These are phyloP conservation scores for Chinchilla lanigera DNA, from an alignment of 2,113 vertebrate genomes.

Conservation along the genomic window DNA sequence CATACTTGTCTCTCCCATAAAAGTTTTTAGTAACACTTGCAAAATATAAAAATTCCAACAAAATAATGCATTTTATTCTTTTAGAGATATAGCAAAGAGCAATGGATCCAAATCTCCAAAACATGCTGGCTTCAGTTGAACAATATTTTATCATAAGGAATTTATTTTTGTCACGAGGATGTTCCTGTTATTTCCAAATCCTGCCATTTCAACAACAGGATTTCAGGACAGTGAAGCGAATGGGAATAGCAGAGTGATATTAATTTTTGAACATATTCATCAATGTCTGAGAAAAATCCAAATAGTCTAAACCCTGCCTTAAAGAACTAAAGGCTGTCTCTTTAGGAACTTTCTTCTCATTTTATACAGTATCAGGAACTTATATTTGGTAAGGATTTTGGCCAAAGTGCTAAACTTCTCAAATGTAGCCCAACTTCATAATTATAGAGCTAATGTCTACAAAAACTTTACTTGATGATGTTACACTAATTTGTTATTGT, in stretches of 20 bases:
- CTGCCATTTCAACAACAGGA: constrained; percentile 70
- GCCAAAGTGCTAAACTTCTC: constrained; percentile 22
- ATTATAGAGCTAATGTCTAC: background rate
- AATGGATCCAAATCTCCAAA: background rate
- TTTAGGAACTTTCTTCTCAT: background rate
- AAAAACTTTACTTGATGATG: background rate
- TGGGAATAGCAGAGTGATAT: background rate
- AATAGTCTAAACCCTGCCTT: background rate
- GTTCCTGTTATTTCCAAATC: constrained; percentile 79
- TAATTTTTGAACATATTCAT: constrained; percentile 19
- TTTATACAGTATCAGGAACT: background rate
- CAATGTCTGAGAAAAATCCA: constrained; percentile 16
- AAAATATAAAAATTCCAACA: constrained; percentile 15
- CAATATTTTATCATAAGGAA: constrained; percentile 73
- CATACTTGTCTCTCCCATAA: background rate
- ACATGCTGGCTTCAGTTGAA: constrained; percentile 49
- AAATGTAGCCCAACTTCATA: background rate
- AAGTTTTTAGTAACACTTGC: background rate
- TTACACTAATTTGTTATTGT: background rate
- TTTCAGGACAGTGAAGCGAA: constrained; percentile 44
- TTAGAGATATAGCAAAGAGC: background rate
- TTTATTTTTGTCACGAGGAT: constrained; percentile 81
- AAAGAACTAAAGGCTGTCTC: background rate
- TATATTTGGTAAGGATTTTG: background rate
- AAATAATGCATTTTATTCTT: background rate